Base-by-base conservation (phyloP, 2,888 invertebrate species). In the Campoplex capitator region DNA sequence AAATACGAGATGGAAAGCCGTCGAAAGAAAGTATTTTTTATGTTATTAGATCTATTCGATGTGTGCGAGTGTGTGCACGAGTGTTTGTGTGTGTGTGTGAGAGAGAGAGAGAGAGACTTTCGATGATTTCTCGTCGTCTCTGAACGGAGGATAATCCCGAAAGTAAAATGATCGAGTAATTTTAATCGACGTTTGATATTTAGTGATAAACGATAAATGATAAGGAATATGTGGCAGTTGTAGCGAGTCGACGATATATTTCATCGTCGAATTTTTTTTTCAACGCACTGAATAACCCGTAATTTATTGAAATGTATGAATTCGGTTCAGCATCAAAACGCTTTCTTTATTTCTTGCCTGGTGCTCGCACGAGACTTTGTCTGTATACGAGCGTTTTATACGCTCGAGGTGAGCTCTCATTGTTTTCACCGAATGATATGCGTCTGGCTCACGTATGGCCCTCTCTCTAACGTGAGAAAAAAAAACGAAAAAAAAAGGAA, bases 271-370 rank as follows among this genome's bases (percentile, higher is more conserved):
- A 90, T 89, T 90, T 85, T 90, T 90, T 89, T 90, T 85, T 90
- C 85, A 89, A 91, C 89, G 91, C 91, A 90, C 90, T 91, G 88
- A 89, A 90, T 90, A 88, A 76, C 78, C 80, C 84, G 89, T 90
- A 90, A 91, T 91, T 89, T 90, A 91, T 91, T 91, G 89, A 90
- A 91, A 91, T 91, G 84, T 90, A 91, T 90, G 91, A 91, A 91
- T 90, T 84, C 88, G 89, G 90, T 89, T 90, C 90, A 87, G 68
- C 58, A 56, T 56, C 32, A 76, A 83, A 83, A 54, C 82, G 83
- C 89, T 89, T 89, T 90, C 89, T 87, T 88, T 88, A 84, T 88
- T 86, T 86, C 65, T 23, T 23, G 73, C 84, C 23, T 23, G 88
- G 80, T 74, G 80, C 78, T 38, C 38, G 38, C 23, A 84, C 83